Evolutionary conservation across 1,140 invertebrate genomes (phyloP).

Genomic region (Heliothis virescens): DNA sequence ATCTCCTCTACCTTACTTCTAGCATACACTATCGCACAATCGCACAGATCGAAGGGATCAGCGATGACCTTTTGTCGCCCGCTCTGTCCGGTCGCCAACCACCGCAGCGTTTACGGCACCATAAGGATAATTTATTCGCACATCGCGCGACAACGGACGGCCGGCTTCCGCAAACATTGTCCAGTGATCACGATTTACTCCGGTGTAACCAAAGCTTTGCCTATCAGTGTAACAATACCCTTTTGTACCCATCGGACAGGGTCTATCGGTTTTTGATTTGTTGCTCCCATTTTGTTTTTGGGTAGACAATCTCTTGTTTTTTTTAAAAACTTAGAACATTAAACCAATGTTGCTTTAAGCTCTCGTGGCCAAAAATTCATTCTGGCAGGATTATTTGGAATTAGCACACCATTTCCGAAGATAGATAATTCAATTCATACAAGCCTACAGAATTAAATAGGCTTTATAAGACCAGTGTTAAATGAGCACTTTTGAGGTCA

Average conservation of each 20-base stretch:
- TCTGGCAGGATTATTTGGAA: no score
- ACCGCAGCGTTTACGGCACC: conserved; percentile 43
- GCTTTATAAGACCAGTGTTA: no score
- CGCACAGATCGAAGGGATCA: conserved; percentile 34
- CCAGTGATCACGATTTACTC: conserved; percentile 47
- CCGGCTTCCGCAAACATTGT: conserved; percentile 46
- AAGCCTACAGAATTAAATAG: no score
- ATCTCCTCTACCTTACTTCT: no score
- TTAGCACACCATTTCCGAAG: no score
- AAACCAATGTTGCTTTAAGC: no score
- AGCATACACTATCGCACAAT: background rate
- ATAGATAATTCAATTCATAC: no score
- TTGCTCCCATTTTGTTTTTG: conserved; percentile 10
- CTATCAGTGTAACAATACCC: conserved; percentile 20
- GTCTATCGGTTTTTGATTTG: conserved; percentile 23
- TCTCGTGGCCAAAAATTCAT: no score
- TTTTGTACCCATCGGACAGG: conserved; percentile 9
- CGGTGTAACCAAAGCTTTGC: conserved; percentile 10
- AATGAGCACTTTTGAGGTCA: background rate
- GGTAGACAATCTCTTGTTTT: background rate
- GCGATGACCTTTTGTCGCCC: conserved; percentile 68
- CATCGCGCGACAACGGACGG: conserved; percentile 53
- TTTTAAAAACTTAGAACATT: no score
- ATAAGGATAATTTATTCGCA: conserved; percentile 57
- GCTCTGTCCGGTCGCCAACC: conserved; percentile 52